phyloP scores from a whole-genome alignment of 2,797 vertebrate species.

The Todus mexicanus region DNA sequence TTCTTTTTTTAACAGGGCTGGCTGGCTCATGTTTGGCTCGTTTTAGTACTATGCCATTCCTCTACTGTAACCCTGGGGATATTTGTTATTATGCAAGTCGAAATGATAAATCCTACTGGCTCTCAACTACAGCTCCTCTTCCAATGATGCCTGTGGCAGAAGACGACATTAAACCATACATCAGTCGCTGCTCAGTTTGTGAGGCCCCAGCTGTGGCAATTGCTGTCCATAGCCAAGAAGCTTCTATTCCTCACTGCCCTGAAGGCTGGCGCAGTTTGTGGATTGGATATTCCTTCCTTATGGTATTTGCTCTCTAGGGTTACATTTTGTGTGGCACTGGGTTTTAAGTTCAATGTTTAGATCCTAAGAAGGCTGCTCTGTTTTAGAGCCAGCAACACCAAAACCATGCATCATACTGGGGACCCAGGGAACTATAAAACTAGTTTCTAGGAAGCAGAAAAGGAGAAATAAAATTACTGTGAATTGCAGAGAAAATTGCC shows the following conservation, averaged over 20 bases:
- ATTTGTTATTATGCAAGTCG: conserved; percentile 94
- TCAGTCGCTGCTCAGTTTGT: conserved; percentile 96
- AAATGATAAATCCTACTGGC: conserved; percentile 98
- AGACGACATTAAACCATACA: conserved; percentile 88
- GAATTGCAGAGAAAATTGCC: neutral
- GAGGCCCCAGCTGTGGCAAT: conserved; percentile 96
- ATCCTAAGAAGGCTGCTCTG: neutral
- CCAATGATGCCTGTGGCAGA: conserved; percentile 98
- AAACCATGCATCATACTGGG: neutral
- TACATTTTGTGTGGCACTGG: neutral
- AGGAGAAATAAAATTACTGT: neutral
- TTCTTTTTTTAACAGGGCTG: conserved; percentile 77
- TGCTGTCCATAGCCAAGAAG: conserved; percentile 94
- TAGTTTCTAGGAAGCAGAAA: neutral
- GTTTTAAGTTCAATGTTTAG: neutral
- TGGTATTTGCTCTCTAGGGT: conserved; percentile 78
- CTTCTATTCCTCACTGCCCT: conserved; percentile 92
- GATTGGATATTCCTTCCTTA: conserved; percentile 98
- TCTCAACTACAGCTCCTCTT: conserved; percentile 93
- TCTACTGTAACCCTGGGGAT: conserved; percentile 97
- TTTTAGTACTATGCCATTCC: conserved; percentile 97
- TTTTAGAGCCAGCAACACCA: neutral
- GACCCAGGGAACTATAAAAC: neutral
- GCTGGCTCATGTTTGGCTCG: conserved; percentile 93
- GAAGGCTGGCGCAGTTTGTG: conserved; percentile 94